Conservation (phyloP, 2,888 invertebrate genomes). For the Rhyacophila evoluta region DNA sequence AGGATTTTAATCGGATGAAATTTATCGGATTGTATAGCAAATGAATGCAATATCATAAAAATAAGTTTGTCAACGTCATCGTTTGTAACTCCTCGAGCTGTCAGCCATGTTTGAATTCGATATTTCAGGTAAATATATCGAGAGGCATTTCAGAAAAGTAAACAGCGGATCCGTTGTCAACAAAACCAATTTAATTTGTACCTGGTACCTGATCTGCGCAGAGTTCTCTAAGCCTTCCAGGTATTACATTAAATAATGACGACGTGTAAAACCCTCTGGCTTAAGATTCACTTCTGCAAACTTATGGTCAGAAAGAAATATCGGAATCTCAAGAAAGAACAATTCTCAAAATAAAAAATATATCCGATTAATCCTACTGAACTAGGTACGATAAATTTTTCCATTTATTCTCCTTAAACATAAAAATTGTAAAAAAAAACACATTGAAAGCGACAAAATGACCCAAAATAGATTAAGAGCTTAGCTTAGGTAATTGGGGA, state of each 20-base stretch:
- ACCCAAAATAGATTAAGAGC: background rate
- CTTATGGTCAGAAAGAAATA: no score
- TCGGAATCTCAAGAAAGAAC: no score
- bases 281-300: background rate
- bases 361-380: no score
- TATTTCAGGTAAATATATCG: constrained; percentile 45
- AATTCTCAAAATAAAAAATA: no score
- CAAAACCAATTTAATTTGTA: constrained; percentile 53
- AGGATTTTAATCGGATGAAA: no score
- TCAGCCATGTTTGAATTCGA: constrained; percentile 35
- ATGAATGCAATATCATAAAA: no score
- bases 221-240: constrained; percentile 41
- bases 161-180: constrained; percentile 52
- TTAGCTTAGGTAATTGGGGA: background rate
- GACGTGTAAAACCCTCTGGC: background rate
- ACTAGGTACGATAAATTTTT: no score
- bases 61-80: background rate
- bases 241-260: constrained; percentile 44
- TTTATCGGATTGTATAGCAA: no score
- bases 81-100: background rate
- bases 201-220: constrained; percentile 41
- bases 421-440: no score
- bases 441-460: no score
- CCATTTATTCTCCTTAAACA: no score
- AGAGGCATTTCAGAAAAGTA: constrained; percentile 52